These are phyloP conservation scores for Rhodeus uyekii DNA, from an alignment of 2,797 vertebrate species.

Conservation along the genomic window DNA sequence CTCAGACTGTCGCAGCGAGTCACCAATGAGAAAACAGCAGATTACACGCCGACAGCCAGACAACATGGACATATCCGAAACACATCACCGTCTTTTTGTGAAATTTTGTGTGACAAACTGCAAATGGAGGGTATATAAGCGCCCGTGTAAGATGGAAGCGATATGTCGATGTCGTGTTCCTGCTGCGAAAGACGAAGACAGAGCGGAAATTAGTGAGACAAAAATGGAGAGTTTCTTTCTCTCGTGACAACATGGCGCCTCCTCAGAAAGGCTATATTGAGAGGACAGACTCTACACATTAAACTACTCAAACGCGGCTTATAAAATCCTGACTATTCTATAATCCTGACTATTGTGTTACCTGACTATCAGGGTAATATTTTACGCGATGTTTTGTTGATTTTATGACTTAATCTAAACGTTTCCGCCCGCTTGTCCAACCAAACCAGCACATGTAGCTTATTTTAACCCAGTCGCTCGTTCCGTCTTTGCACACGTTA, in stretches of 20 bases:
- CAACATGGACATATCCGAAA: slow-evolving; percentile 40
- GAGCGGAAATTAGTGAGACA: slow-evolving; percentile 81
- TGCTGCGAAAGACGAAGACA: slow-evolving; percentile 61
- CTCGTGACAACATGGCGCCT: slow-evolving; percentile 84
- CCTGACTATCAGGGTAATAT: not conserved
- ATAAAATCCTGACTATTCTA: not conserved
- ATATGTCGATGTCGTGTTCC: slow-evolving; percentile 32
- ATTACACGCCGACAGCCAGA: slow-evolving; percentile 25
- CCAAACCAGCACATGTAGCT: slow-evolving; percentile 19
- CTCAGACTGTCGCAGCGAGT: slow-evolving; percentile 60
- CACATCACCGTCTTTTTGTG: slow-evolving; percentile 6
- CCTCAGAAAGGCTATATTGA: slow-evolving; percentile 72
- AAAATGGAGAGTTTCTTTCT: slow-evolving; percentile 83
- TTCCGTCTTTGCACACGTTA: not conserved
- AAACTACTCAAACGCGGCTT: not conserved
- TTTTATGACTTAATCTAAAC: not conserved
- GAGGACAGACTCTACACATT: not conserved
- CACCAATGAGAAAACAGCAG: slow-evolving; percentile 73
- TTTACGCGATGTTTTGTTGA: not conserved
- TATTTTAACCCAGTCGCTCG: not conserved
- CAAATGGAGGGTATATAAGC: slow-evolving; percentile 9
- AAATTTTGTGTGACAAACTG: slow-evolving; percentile 9
- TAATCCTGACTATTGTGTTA: not conserved
- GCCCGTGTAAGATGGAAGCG: not conserved
- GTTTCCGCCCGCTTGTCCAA: not conserved